Evolutionary conservation across 2,797 vertebrate genomes (phyloP), one percentile per base, ranked within the genome.

Genomic region (Aphelocoma californica): DNA sequence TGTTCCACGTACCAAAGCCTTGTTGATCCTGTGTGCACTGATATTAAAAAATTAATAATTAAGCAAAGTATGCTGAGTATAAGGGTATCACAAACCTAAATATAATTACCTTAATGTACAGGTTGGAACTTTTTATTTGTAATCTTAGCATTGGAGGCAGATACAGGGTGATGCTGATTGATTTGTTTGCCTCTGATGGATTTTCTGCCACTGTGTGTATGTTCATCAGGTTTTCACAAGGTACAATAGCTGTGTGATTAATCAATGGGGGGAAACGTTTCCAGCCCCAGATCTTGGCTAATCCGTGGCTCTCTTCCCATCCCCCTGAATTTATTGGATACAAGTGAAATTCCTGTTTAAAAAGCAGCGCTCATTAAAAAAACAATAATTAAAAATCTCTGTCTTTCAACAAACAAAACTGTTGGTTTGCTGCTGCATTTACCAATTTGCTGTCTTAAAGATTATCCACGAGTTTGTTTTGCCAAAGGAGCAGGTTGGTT

Each of bases 131-230:
- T 91, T 83, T 72, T 62, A 10, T 91, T 88, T 74, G 51, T 19
- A 18, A 36, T 64, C 73, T 80, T 24, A 64, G 64, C 57, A 17
- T 81, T 95, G 1, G 10, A 77, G 83, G 47, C 84, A 91, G 86
- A 85, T 64, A 0, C 44, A 75, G 70, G 26, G 53, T 36, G 88
- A n/a, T 81, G 88, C 14, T 24, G 78, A 81, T 88, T 48, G 88
- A 89, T 88, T 86, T 90, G 82, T 83, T 92, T 90, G 56, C 64
- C 75, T 95, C 1, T 50, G 79, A 74, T 86, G 81, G 86, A 90
- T 97, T 96, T 97, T 64, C 89, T 95, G 92, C 77, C 90, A 79
- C 89, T 61, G 70, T 73, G 66, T 79, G 9, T 82, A 10, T 73
- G 80, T 85, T 83, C 89, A 81, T 72, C 82, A 93, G 88, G 66